A percentile compares a stretch with the other conserved stretches of the same genome.
Conservation (phyloP, 2,888 invertebrate genomes). For the Ephialtes manifestator region DNA sequence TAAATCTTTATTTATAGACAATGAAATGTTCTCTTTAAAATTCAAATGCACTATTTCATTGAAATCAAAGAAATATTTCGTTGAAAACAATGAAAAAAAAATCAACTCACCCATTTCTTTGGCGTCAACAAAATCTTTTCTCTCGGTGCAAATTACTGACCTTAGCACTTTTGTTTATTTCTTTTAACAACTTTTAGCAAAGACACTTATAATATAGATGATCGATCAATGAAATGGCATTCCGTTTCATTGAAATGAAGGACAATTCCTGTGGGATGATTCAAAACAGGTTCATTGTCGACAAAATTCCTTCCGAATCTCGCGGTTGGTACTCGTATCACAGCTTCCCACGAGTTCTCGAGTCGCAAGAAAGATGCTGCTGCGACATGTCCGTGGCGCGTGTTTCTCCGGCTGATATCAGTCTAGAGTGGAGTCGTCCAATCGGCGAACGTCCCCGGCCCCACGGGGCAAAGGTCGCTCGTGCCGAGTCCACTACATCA, state of each 20-base stretch:
- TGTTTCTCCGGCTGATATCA: conserved; percentile 81
- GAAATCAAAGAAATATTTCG: no score
- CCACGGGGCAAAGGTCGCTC: conserved; percentile 81
- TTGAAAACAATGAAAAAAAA: no score
- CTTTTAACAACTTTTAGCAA: background rate
- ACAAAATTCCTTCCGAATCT: conserved; percentile 10
- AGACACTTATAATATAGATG: background rate
- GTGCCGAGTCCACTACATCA: conserved; percentile 79
- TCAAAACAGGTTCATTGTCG: background rate
- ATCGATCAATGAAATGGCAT: background rate
- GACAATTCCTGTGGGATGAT: background rate
- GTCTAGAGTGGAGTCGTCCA: conserved; percentile 75
- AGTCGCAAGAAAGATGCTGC: conserved; percentile 52
- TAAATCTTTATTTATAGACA: no score
- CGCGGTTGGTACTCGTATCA: conserved; percentile 1
- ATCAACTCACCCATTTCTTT: no score
- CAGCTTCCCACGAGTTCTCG: conserved; percentile 33
- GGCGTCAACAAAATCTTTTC: no score
- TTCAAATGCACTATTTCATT: no score
- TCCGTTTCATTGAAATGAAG: background rate
- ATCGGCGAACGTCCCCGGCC: conserved; percentile 78
- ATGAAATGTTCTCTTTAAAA: no score
- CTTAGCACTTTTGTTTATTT: background rate
- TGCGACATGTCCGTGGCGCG: conserved; percentile 80
- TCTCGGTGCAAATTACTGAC: no score